Evolutionary conservation across 2,888 invertebrate species (phyloP).

Genomic region (Pherbina coryleti): DNA sequence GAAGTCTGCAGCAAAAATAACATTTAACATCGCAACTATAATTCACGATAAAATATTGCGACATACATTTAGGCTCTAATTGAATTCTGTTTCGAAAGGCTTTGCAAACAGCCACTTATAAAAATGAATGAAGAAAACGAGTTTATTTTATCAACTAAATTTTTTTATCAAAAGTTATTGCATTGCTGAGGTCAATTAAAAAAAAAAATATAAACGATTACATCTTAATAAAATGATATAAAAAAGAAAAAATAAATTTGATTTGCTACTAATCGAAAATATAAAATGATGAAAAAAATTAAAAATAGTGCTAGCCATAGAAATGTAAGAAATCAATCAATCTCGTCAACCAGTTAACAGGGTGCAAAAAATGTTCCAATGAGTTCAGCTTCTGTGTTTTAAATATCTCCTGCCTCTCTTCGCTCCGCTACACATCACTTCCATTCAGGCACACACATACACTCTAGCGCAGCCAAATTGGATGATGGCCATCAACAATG

Average conservation of each 20-base stretch:
- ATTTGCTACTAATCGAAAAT: neutral
- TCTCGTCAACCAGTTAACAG: neutral
- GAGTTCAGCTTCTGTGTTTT: neutral
- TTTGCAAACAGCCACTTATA: no score
- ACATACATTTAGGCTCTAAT: no score
- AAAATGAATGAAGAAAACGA: no score
- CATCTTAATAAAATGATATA: neutral
- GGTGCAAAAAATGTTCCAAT: slow-evolving; percentile 27
- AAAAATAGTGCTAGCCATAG: neutral
- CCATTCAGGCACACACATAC: neutral
- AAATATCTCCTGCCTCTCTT: neutral
- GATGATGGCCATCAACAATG: slow-evolving; percentile 38
- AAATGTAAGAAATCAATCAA: neutral
- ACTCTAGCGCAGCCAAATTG: slow-evolving; percentile 11
- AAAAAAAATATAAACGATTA: no score
- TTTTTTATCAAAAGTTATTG: slow-evolving; percentile 23
- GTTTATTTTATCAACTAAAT: no score
- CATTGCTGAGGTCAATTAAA: neutral
- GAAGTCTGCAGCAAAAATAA: no score
- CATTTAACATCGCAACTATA: no score
- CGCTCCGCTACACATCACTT: neutral
- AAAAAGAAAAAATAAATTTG: neutral
- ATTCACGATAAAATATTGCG: no score
- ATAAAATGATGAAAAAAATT: neutral
- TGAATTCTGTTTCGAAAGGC: no score